Base-by-base conservation (phyloP, 1,140 invertebrate species). In the Conus betulinus region DNA sequence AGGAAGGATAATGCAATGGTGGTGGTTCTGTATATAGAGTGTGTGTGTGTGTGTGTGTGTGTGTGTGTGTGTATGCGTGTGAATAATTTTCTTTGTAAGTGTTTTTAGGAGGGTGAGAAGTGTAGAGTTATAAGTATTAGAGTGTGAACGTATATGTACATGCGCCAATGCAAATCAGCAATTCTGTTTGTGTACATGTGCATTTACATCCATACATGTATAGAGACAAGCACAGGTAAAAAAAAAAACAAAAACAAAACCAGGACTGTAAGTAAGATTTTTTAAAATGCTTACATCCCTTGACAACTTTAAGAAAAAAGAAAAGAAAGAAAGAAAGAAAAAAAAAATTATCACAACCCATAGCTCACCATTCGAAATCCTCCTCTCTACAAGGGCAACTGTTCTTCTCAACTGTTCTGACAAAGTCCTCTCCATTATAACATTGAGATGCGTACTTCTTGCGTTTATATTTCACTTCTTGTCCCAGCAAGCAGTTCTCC, bases 31-130 rank as follows among this genome's bases (percentile, higher is more conserved):
- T 39, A 39, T 39, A 39, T n/a, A n/a, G n/a, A n/a, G 57, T 60
- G 57, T 60, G 57, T 60, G 57, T 60, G 57, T 60, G 57, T 60
- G 57, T 60, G 57, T 60, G 57, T 60, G 57, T 60, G 57, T 60
- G 57, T 60, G 57, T 60, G 57, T 79, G 78, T 79, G 78, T 79
- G 78, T 79, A 13, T 79, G 78, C 51, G 78, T 79, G 78, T 79
- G 78, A 11, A 25, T 79, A n/a, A 11, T n/a, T 79, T n/a, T 79
- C 25, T 79, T n/a, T 79, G 78, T 79, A 25, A 39, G 78, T 39
- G 78, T 76, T 1, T 76, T n/a, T 3, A 39, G 39, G 39, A 39
- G 39, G 39, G 39, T 0, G 39, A 39, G 39, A 39, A 39, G 39
- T 39, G 39, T 39, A 39, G 39, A 39, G 39, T 39, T 39, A 39